A percentile compares a stretch with the other conserved stretches of the same genome.
Conservation (phyloP, 2,797 vertebrate genomes). For the Paedocypris micromegethes region DNA sequence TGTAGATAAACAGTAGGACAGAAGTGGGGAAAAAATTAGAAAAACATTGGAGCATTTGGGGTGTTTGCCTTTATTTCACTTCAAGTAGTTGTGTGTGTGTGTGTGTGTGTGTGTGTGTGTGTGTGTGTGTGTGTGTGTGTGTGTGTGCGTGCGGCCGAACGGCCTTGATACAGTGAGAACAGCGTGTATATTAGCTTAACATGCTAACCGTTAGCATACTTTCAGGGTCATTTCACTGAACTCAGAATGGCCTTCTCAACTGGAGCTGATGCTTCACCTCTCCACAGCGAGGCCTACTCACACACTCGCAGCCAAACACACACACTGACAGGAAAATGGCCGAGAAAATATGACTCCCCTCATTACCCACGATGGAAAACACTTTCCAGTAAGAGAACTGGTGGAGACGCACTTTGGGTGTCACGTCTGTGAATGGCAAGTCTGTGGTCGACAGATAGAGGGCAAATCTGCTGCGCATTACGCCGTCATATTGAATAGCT, state of each 20-base stretch:
- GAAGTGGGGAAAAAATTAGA: neutral
- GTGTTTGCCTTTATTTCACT: conserved; percentile 46
- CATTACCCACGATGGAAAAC: conserved; percentile 64
- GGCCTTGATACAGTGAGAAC: conserved; percentile 42
- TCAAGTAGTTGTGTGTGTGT: conserved; percentile 5
- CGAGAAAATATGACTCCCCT: conserved; percentile 68
- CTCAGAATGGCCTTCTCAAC: conserved; percentile 51
- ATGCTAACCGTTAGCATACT: conserved; percentile 39
- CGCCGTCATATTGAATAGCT: conserved; percentile 40
- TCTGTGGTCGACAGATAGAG: conserved; percentile 53
- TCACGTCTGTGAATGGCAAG: conserved; percentile 54
- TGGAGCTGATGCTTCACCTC: conserved; percentile 49
- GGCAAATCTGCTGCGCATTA: conserved; percentile 54
- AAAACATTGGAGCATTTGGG: conserved; percentile 19
- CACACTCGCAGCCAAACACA: conserved; percentile 58
- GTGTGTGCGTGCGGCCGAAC: too few relatives aligned
- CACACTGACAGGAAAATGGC: conserved; percentile 71
- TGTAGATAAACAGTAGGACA: neutral
- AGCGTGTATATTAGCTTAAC: conserved; percentile 37
- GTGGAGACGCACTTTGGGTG: conserved; percentile 60
- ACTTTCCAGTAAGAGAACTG: conserved; percentile 63
- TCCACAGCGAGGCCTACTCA: conserved; percentile 52
- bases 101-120: too few relatives aligned
- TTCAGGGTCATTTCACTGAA: conserved; percentile 53
- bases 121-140: too few relatives aligned